Base-by-base conservation (phyloP, 2,888 invertebrate species). In the Chesias legatella region DNA sequence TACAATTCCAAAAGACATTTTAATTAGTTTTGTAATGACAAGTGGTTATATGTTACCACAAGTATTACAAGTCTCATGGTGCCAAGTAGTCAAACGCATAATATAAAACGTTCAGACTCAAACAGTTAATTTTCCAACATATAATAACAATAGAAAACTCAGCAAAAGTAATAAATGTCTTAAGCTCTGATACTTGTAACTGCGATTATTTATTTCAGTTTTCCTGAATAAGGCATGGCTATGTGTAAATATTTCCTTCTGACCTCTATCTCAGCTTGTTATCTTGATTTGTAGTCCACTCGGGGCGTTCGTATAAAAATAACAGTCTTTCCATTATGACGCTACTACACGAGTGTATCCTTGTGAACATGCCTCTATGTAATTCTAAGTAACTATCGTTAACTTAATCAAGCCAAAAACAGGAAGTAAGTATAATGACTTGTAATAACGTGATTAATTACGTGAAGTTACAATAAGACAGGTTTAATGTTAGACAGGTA, bases 251-350 rank as follows among this genome's bases (percentile, higher is more conserved):
- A 74, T 75, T 65, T 70, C 71, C 65, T 61, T 57, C 62, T 66
- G 55, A 58, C 58, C 64, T 64, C 64, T 74, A 79, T 77, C 75
- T 72, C 48, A 51, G 76, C 79, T 79, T 79, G 78, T 80, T 80
- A 80, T 79, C 79, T 77, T 81, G 80, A 81, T 80, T 80, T 81
- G 80, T 80, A 69, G 79, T 72, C 70, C 71, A 73, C 76, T 72
- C 67, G 73, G 70, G 73, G 65, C 61, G 59, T 64, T 64, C 60
- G 58, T 70, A 75, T 78, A 80, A 79, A 79, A 80, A 79, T 79
- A 79, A 79, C 68, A 72, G 67, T 60, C 58, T 39, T 42, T 38
- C 31, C 21, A 41, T 54, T 33, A 54, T 43, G 54, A 31, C 34
- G 45, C 3, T 30, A 28, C 27, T 42, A 53, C 47, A 48, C 37